Base-by-base conservation (phyloP, 2,113 vertebrate genomes). In the Stegostoma tigrinum region DNA sequence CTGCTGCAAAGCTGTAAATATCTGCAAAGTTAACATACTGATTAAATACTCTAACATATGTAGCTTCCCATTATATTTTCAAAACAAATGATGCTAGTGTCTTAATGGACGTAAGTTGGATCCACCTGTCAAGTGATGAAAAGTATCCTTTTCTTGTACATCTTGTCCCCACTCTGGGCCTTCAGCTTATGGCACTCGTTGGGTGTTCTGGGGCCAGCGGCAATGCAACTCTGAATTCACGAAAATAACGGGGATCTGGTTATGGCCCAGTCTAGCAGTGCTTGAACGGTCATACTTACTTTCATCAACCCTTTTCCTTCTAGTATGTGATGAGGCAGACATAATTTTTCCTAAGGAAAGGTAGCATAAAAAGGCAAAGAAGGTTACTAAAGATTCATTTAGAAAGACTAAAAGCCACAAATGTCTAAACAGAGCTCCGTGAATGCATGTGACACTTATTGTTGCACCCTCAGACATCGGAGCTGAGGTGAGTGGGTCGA, bases 241-340 rank as follows among this genome's bases (percentile, higher is more conserved):
- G 97, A 98, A 97, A 98, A 98, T 15, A 98, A 97, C 96, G 97
- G 87, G 96, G 97, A 97, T 96, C 97, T 98, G 95, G 96, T 94
- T 55, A 98, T 96, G 52, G 97, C 97, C 96, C 98, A 96, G 5
- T 99, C 98, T 96, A 99, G 96, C 96, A 99, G 97, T 0, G 98
- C 98, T 97, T 99, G 98, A 72, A 99, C 98, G 0, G 98, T 99
- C 95, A 98, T 91, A 97, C 98, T 97, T 96, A 99, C 98, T 98
- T 99, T 99, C 96, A 99, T 97, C 97, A 99, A 97, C 95, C 98
- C 99, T 96, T 98, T 99, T 97, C 99, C 99, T 98, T 99, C 99
- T 96, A 99, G 97, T 97, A 99, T 99, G 97, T 99, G 99, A 97
- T 99, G 99, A 96, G 99, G 99, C 55, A 99, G 98, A 97, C 99